phyloP scores from a whole-genome alignment of 2,888 invertebrate genomes.

The Dicyrtomina minuta region DNA sequence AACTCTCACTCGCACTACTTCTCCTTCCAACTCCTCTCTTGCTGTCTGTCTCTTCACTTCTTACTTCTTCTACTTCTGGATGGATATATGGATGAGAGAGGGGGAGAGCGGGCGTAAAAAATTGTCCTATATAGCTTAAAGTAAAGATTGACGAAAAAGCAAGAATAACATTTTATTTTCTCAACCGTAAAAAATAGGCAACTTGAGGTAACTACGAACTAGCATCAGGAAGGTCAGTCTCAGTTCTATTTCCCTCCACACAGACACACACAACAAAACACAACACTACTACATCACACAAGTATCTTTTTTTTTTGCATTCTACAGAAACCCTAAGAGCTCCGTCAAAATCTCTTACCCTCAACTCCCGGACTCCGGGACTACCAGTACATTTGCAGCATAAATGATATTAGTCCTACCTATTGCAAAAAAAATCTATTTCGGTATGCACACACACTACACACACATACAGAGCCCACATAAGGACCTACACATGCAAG shows the following conservation, averaged over 20 bases:
- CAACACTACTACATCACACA: background rate
- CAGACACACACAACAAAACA: background rate
- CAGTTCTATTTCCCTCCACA: slow-evolving; percentile 4
- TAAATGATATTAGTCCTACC: too few relatives aligned
- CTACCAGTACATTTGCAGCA: too few relatives aligned
- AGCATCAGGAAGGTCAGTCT: slow-evolving; percentile 16
- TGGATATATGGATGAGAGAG: too few relatives aligned
- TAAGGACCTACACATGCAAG: too few relatives aligned
- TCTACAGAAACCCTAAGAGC: background rate
- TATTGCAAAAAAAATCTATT: too few relatives aligned
- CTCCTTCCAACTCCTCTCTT: background rate
- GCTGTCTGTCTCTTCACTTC: background rate
- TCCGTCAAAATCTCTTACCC: background rate
- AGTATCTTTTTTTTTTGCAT: background rate
- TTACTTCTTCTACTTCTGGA: too few relatives aligned
- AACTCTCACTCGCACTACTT: background rate
- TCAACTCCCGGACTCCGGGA: too few relatives aligned
- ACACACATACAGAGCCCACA: too few relatives aligned
- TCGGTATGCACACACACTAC: too few relatives aligned
- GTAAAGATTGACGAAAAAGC: slow-evolving; percentile 24
- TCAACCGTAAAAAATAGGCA: slow-evolving; percentile 28
- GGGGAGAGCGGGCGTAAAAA: too few relatives aligned
- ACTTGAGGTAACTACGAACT: slow-evolving; percentile 13
- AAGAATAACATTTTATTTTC: slow-evolving; percentile 27
- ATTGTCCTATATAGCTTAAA: slow-evolving; percentile 2